Percentiles rank a stretch among this genome's conserved stretches.
Conservation (phyloP, 2,113 vertebrate genomes). For the Podarcis muralis region DNA sequence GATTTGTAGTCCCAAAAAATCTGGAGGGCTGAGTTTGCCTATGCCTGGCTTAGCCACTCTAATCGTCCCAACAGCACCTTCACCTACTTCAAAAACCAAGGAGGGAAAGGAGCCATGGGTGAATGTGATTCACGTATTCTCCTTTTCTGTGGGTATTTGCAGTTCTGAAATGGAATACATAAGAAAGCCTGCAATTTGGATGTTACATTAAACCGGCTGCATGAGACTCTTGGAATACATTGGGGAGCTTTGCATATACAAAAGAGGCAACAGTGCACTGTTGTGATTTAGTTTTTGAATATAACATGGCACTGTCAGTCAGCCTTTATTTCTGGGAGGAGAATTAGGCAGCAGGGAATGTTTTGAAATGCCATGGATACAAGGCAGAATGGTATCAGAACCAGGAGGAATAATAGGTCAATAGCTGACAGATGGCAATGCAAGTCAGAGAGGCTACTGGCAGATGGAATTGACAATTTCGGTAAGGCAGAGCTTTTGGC, state of each 20-base stretch:
- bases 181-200: neutral
- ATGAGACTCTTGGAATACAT: neutral
- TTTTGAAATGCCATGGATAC: constrained; percentile 50
- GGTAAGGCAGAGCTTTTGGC: constrained; percentile 52
- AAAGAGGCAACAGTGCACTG: neutral
- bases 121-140: neutral
- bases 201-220: neutral
- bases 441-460: constrained; percentile 42
- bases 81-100: neutral
- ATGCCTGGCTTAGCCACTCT: neutral
- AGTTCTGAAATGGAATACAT: neutral
- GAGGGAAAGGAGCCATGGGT: neutral
- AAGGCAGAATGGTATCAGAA: constrained; percentile 33
- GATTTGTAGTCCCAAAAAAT: too few species aligned
- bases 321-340: constrained; percentile 45
- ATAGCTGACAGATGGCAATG: constrained; percentile 45
- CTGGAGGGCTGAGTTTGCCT: too few species aligned
- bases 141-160: neutral
- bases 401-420: constrained; percentile 52
- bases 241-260: neutral
- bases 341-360: constrained; percentile 21
- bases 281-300: constrained; percentile 33
- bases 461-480: constrained; percentile 63
- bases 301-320: constrained; percentile 58
- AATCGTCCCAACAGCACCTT: too few species aligned